Evolutionary conservation across 2,797 vertebrate genomes (phyloP).

Genomic region (Platyrinchus mystaceus): DNA sequence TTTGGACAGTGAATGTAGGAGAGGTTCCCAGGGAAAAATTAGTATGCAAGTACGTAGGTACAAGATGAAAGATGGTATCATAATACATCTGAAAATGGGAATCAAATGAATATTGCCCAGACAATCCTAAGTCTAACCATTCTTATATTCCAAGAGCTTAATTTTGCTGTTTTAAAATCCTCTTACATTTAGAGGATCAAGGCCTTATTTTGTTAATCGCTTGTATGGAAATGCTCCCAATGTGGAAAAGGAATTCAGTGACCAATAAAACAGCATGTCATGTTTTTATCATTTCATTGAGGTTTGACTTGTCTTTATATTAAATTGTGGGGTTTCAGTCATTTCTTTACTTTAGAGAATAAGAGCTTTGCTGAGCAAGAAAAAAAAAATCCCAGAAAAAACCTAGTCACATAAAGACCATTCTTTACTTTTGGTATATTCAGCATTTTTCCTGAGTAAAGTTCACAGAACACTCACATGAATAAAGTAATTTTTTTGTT

Average conservation of each 20-base stretch:
- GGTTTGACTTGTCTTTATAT: neutral
- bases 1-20: constrained; percentile 26
- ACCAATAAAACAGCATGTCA: constrained; percentile 12
- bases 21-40: constrained; percentile 37
- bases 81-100: constrained; percentile 45
- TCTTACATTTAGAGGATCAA: constrained; percentile 41
- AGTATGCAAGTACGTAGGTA: constrained; percentile 35
- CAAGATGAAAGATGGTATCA: constrained; percentile 37
- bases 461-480: constrained; percentile 21
- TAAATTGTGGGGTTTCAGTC: neutral
- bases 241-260: neutral
- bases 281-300: neutral
- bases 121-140: constrained; percentile 15
- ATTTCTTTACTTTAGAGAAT: constrained; percentile 5
- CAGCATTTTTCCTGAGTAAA: constrained; percentile 49
- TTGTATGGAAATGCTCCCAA: constrained; percentile 6
- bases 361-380: constrained; percentile 13
- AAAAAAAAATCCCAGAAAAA: neutral
- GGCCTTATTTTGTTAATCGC: constrained; percentile 12
- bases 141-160: constrained; percentile 40
- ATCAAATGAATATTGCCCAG: constrained; percentile 33
- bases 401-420: constrained; percentile 2
- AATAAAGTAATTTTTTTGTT: constrained; percentile 35
- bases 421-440: constrained; percentile 36
- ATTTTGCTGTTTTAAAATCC: constrained; percentile 23